Evolutionary conservation across 2,888 invertebrate species (phyloP).

Genomic region (Melieria crassipennis): DNA sequence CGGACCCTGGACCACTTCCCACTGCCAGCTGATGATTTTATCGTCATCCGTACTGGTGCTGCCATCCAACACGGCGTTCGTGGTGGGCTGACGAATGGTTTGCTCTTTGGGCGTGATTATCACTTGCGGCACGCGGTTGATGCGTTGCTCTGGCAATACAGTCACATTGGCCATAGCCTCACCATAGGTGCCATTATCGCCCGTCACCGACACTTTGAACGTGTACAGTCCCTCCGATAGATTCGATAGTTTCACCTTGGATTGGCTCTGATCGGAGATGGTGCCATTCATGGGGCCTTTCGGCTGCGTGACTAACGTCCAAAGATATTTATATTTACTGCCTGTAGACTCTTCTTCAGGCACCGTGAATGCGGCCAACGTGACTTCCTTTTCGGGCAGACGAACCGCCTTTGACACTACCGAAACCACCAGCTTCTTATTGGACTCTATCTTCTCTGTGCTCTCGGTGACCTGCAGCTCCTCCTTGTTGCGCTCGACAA

Average conservation of each 20-base stretch:
- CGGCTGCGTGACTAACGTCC: slow-evolving; percentile 87
- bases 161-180: slow-evolving; percentile 90
- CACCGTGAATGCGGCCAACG: slow-evolving; percentile 82
- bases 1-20: slow-evolving; percentile 92
- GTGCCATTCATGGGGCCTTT: slow-evolving; percentile 79
- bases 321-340: slow-evolving; percentile 85
- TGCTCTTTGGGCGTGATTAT: slow-evolving; percentile 87
- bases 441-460: slow-evolving; percentile 61
- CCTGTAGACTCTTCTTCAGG: slow-evolving; percentile 78
- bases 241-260: slow-evolving; percentile 83
- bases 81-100: slow-evolving; percentile 88
- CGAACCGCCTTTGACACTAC: slow-evolving; percentile 81
- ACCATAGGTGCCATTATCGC: slow-evolving; percentile 76
- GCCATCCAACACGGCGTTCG: slow-evolving; percentile 89
- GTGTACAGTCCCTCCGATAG: slow-evolving; percentile 88
- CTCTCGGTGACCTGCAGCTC: slow-evolving; percentile 30
- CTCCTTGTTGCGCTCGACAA: slow-evolving; percentile 50
- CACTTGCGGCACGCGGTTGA: slow-evolving; percentile 85
- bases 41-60: slow-evolving; percentile 84
- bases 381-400: slow-evolving; percentile 86
- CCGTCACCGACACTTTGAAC: slow-evolving; percentile 87
- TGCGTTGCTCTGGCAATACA: slow-evolving; percentile 83
- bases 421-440: slow-evolving; percentile 77
- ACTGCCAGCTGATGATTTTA: slow-evolving; percentile 86
- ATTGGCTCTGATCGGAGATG: slow-evolving; percentile 84